A percentile compares a stretch with the other conserved stretches of the same genome.
phyloP scores from a whole-genome alignment of 2,888 invertebrate genomes.

The Amphipyra berbera region DNA sequence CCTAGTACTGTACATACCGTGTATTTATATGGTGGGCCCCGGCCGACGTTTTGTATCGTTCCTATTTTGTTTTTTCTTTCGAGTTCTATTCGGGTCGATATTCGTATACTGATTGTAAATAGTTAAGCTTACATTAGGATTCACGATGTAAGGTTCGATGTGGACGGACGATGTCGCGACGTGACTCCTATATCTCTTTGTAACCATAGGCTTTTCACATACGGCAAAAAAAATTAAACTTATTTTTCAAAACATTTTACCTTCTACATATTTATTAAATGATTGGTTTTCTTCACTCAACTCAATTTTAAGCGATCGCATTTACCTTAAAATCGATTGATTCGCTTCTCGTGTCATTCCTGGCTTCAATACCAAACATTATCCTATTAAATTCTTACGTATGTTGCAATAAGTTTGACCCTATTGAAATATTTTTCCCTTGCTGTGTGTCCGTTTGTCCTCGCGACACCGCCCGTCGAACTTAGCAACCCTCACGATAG shows the following conservation, averaged over 20 bases:
- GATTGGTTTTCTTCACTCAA: background rate
- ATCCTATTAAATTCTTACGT: background rate
- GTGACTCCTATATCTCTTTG: slow-evolving; percentile 4
- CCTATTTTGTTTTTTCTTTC: slow-evolving; percentile 88
- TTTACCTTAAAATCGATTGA: background rate
- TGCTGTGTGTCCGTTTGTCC: slow-evolving; percentile 2
- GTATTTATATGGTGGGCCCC: slow-evolving; percentile 82
- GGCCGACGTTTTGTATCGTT: slow-evolving; percentile 87
- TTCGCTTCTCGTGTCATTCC: too few relatives aligned
- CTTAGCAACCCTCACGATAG: slow-evolving; percentile 68
- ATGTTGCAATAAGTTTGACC: slow-evolving; percentile 9
- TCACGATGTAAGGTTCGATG: slow-evolving; percentile 65
- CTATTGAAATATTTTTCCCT: background rate
- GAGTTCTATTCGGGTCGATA: slow-evolving; percentile 88
- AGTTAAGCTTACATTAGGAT: slow-evolving; percentile 85
- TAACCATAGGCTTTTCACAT: background rate
- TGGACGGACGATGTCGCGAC: slow-evolving; percentile 60
- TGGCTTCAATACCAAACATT: too few relatives aligned
- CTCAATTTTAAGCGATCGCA: background rate
- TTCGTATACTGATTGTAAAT: slow-evolving; percentile 87
- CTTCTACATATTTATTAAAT: too few relatives aligned
- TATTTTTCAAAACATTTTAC: background rate
- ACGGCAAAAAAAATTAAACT: too few relatives aligned
- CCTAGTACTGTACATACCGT: slow-evolving; percentile 84
- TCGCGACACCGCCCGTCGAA: slow-evolving; percentile 61